These are phyloP conservation scores for Sorex araneus DNA, from an alignment of 2,113 vertebrate genomes.

Conservation along the genomic window DNA sequence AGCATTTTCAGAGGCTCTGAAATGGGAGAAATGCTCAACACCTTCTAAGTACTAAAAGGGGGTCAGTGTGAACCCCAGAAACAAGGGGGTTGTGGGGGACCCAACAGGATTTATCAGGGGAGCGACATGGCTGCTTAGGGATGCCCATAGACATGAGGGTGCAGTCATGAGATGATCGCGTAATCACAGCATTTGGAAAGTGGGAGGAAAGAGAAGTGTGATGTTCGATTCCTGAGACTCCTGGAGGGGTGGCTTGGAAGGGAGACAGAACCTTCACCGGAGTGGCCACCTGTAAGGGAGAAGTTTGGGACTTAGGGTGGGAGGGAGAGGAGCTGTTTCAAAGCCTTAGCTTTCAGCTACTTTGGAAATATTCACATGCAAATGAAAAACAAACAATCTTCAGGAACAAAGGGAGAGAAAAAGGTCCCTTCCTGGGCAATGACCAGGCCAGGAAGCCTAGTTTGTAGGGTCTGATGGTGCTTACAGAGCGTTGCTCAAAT, in stretches of 20 bases:
- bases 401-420: neutral
- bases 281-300: neutral
- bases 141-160: neutral
- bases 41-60: neutral
- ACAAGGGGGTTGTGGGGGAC: neutral
- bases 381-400: neutral
- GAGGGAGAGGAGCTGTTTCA: neutral
- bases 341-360: slow-evolving; percentile 23
- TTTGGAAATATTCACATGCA: neutral
- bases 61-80: neutral
- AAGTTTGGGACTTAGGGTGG: neutral
- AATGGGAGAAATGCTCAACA: neutral
- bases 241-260: neutral
- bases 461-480: too few species aligned
- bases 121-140: neutral
- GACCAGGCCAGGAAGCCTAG: too few species aligned
- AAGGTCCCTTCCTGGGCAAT: too few species aligned
- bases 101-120: neutral
- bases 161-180: neutral
- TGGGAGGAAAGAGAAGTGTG: neutral
- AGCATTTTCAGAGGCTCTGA: neutral
- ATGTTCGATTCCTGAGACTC: neutral
- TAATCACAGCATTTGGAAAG: neutral
- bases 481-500: too few species aligned
- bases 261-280: neutral